A percentile compares a stretch with the other conserved stretches of the same genome.
Conservation (phyloP, 2,797 vertebrate genomes). For the Rhyacichthys aspro region DNA sequence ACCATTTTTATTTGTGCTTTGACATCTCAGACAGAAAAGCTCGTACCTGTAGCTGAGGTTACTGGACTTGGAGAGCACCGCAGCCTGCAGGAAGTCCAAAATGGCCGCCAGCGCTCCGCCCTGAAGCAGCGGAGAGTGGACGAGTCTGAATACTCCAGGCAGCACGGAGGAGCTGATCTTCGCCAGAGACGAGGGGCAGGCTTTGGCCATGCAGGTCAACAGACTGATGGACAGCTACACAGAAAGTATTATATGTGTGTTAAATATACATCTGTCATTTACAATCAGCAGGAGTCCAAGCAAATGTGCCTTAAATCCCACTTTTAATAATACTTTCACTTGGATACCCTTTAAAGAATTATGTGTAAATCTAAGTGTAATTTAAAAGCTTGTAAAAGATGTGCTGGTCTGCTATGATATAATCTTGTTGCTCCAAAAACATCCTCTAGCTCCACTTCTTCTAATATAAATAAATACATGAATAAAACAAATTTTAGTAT, state of each 20-base stretch:
- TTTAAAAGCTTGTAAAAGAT: too few relatives aligned
- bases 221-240: conserved; percentile 83
- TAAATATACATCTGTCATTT: too few relatives aligned
- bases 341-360: too few relatives aligned
- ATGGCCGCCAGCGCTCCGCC: conserved; percentile 84
- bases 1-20: background rate
- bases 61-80: conserved; percentile 81
- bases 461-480: background rate
- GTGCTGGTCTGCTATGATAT: too few relatives aligned
- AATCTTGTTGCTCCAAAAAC: too few relatives aligned
- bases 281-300: too few relatives aligned
- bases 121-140: conserved; percentile 90
- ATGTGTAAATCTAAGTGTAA: too few relatives aligned
- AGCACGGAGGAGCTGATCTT: conserved; percentile 84
- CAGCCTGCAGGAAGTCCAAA: conserved; percentile 84
- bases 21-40: background rate
- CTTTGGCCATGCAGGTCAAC: conserved; percentile 84
- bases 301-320: too few relatives aligned
- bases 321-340: too few relatives aligned
- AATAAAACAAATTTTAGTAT: background rate
- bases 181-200: conserved; percentile 83
- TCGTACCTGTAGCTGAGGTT: conserved; percentile 75
- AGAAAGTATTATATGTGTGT: background rate
- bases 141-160: conserved; percentile 82
- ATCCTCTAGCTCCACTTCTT: too few relatives aligned